Evolutionary conservation across 2,113 vertebrate species (phyloP).

Genomic region (Riparia riparia): DNA sequence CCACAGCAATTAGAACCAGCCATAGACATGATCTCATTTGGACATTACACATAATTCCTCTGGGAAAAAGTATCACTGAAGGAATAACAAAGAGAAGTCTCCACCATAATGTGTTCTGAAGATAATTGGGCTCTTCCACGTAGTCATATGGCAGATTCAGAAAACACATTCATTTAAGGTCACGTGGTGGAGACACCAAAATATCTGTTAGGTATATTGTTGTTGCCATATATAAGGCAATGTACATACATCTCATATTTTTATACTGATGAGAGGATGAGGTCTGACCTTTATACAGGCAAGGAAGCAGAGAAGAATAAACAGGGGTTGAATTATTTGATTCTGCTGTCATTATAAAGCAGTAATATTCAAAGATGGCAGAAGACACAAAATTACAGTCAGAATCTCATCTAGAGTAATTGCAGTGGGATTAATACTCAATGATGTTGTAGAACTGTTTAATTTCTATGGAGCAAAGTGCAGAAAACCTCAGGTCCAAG

Average conservation of each 20-base stretch:
- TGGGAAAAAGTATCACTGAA: neutral
- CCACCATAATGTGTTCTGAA: neutral
- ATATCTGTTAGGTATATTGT: neutral
- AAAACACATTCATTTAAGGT: neutral
- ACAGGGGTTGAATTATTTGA: neutral
- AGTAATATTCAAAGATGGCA: neutral
- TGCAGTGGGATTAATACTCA: neutral
- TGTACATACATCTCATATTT: neutral
- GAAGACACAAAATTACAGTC: neutral
- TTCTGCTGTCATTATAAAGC: neutral
- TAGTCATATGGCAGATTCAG: neutral
- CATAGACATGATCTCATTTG: constrained; percentile 13
- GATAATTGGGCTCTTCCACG: neutral
- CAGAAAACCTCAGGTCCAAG: neutral
- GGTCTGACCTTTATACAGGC: neutral
- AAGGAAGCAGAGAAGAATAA: neutral
- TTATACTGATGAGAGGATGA: neutral
- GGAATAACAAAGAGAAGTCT: neutral
- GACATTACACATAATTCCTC: neutral
- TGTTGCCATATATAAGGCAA: neutral
- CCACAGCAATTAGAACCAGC: neutral
- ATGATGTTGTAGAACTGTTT: neutral
- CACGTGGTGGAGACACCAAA: neutral
- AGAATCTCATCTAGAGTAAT: neutral
- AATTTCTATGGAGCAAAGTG: neutral